Evolutionary conservation across 2,888 invertebrate genomes (phyloP).

Genomic region (Melitaea athalia): DNA sequence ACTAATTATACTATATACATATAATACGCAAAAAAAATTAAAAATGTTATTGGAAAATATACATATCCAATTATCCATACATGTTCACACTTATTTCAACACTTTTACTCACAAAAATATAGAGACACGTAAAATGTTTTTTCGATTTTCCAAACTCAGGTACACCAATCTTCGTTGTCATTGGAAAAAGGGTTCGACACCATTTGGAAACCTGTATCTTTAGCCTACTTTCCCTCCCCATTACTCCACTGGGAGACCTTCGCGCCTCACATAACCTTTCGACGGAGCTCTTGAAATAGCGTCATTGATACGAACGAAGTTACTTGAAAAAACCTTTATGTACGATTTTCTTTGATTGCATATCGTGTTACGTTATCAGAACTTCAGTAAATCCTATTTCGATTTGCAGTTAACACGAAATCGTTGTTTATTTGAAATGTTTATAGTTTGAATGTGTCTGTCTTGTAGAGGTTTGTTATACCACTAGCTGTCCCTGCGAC

Average conservation of each 20-base stretch:
- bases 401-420: background rate
- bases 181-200: background rate
- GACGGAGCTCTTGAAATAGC: constrained; percentile 1
- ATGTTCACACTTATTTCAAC: no score
- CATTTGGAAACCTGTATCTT: background rate
- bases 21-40: no score
- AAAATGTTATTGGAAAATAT: no score
- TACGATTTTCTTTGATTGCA: constrained; percentile 1
- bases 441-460: background rate
- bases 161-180: background rate
- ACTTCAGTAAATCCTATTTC: constrained; percentile 1
- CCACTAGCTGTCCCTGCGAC: no score
- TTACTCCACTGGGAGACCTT: background rate
- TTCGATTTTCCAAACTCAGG: background rate
- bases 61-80: no score
- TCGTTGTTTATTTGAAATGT: background rate
- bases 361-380: background rate
- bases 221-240: background rate
- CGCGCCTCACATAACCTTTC: constrained; percentile 3
- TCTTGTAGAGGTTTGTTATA: background rate
- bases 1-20: no score
- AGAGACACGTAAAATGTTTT: background rate
- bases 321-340: background rate
- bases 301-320: background rate
- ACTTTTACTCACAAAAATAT: no score